Base-by-base conservation (phyloP, 2,888 invertebrate species). In the Hylaea fasciaria region DNA sequence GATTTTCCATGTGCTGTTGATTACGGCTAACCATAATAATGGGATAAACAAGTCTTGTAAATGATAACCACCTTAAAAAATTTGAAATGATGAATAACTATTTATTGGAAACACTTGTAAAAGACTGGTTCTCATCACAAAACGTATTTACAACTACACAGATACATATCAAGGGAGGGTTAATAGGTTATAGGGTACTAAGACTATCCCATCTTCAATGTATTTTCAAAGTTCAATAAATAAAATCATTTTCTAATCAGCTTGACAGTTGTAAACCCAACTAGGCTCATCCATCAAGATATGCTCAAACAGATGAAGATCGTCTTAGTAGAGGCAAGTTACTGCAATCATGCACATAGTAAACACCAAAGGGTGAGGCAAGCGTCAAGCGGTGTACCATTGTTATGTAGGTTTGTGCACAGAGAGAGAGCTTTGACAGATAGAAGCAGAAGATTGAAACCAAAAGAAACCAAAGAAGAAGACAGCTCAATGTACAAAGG, bases 311-410 rank as follows among this genome's bases (percentile, higher is more conserved):
- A 58, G 14, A 49, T 17, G 3, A 48, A 50, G 61, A 52, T 52
- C 52, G 44, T 57, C 44, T 45, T 39, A 48, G 39, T 32, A 48
- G 47, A 65, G 57, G 58, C 58, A 57, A 57, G 17, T 48, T 56
- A 56, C 29, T 39, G 46, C 64, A 40, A 55, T 56, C 77, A 74
- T 76, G 76, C 76, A 57, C 50, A 49, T 14, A 4, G 39, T 46
- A 41, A 47, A 44, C 28, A 39, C 8, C 17, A 39, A 3, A 29
- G 10, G 35, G 45, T 39, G 16, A 13, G 35, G 43, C 22, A 49
- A 49, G 49, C 49, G 10, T 43, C 14, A 47, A 49, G 49, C 50
- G 14, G 14, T 35, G 45, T 10, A 47, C 22, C 22, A 3, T 22
- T 2, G 22, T 49, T 29, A 58, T 51, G 57, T 58, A 57, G 17